These are phyloP conservation scores for Nannoperca obscura DNA, from an alignment of 2,797 vertebrate species.

Conservation along the genomic window DNA sequence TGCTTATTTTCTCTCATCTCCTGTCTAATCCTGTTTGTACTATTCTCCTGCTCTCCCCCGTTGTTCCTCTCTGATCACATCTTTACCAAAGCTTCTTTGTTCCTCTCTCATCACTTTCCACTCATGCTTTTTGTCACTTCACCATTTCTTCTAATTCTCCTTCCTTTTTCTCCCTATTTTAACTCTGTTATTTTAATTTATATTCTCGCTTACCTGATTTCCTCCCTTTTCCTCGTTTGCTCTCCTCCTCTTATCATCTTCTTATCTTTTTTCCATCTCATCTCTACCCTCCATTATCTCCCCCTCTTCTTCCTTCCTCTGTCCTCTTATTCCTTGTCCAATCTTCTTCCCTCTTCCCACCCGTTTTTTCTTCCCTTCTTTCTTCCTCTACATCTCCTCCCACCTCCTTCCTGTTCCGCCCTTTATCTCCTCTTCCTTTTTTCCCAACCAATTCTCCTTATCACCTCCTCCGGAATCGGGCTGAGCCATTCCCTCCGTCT, in stretches of 20 bases:
- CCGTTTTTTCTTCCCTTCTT: background rate
- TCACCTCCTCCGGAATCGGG: conserved; percentile 34
- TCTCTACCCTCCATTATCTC: background rate
- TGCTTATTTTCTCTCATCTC: conserved; percentile 29
- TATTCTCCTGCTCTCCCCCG: conserved; percentile 4
- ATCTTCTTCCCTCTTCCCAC: background rate
- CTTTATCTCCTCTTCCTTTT: background rate
- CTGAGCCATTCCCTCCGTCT: conserved; percentile 17
- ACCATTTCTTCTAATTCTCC: background rate
- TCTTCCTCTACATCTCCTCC: background rate
- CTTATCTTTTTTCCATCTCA: background rate
- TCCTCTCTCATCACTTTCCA: background rate
- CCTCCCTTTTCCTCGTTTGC: too few relatives aligned
- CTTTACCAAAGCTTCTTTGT: background rate
- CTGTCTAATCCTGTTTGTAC: conserved; percentile 46
- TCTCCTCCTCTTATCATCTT: background rate
- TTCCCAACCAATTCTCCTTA: conserved; percentile 30
- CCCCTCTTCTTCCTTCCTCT: background rate
- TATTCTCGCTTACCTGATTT: background rate
- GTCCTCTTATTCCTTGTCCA: background rate
- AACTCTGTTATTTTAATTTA: background rate
- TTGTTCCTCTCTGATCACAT: conserved; percentile 27
- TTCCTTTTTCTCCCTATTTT: background rate
- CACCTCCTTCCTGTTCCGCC: background rate
- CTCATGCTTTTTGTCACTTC: background rate